Conservation (phyloP, 2,113 vertebrate species). For the Micromys minutus region DNA sequence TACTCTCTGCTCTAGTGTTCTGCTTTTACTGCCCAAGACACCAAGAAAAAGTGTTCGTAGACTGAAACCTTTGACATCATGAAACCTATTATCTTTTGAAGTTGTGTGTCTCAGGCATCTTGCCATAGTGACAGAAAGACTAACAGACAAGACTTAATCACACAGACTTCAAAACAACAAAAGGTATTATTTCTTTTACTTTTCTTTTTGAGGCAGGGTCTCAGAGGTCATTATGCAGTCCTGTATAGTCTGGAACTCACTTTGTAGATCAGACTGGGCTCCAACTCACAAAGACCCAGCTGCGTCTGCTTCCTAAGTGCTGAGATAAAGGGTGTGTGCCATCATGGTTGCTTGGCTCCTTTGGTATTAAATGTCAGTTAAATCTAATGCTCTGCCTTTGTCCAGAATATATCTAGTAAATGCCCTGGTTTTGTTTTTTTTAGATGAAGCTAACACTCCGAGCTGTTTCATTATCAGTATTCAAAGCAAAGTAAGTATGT, state of each 20-base stretch:
- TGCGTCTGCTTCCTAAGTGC: neutral
- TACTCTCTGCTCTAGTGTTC: neutral
- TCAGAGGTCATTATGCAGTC: neutral
- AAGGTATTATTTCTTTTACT: neutral
- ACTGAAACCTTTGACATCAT: neutral
- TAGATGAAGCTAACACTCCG: neutral
- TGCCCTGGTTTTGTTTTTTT: slow-evolving; percentile 22
- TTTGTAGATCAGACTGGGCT: neutral
- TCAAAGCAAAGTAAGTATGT: neutral
- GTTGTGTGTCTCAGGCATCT: neutral
- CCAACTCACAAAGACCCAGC: neutral
- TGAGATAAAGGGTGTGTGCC: neutral
- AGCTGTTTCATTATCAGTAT: neutral
- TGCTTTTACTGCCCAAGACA: neutral
- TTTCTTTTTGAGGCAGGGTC: neutral
- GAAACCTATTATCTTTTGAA: neutral
- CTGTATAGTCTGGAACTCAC: neutral
- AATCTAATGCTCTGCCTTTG: slow-evolving; percentile 10
- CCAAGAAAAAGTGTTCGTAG: neutral
- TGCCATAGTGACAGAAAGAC: neutral
- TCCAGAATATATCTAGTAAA: neutral
- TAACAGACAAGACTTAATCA: neutral
- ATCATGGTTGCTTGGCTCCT: neutral
- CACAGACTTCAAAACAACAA: neutral
- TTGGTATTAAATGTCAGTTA: slow-evolving; percentile 7